Evolutionary conservation across 2,113 vertebrate genomes (phyloP).

Genomic region (Grallaria varia): DNA sequence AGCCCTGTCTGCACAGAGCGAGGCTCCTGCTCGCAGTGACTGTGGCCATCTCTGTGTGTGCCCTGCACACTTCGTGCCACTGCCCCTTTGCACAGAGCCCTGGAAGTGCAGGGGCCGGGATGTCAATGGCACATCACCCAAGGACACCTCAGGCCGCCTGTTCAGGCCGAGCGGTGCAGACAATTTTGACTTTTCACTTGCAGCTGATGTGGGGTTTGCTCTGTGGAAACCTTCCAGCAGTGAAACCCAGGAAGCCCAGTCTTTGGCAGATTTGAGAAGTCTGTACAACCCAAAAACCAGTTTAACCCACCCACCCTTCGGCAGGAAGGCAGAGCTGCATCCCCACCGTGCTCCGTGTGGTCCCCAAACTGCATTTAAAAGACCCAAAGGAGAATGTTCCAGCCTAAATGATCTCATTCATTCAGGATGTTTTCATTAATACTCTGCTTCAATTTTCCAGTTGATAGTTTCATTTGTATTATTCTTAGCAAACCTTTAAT

Average conservation of each 20-base stretch:
- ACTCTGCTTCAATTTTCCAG: background rate
- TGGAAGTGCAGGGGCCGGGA: fast-evolving
- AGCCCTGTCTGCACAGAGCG: background rate
- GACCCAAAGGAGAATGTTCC: background rate
- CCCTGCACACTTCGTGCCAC: background rate
- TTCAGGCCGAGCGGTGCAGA: fast-evolving
- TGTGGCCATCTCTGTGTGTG: fast-evolving
- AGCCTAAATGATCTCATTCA: background rate
- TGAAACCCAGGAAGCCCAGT: background rate
- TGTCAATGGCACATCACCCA: fast-evolving
- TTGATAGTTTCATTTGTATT: background rate
- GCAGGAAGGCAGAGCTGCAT: background rate
- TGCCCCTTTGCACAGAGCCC: background rate
- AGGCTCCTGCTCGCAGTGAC: fast-evolving
- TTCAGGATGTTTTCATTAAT: background rate
- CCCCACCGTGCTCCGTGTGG: fast-evolving
- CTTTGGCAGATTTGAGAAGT: background rate
- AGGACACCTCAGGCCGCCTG: background rate
- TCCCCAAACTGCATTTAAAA: background rate
- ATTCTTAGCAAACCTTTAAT: background rate
- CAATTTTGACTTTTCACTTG: background rate
- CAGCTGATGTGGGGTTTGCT: background rate
- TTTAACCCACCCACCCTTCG: background rate
- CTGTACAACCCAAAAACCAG: background rate
- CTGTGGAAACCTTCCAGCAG: background rate